A percentile compares a stretch with the other conserved stretches of the same genome.
Conservation (phyloP, 2,797 vertebrate genomes). For the Prionace glauca region DNA sequence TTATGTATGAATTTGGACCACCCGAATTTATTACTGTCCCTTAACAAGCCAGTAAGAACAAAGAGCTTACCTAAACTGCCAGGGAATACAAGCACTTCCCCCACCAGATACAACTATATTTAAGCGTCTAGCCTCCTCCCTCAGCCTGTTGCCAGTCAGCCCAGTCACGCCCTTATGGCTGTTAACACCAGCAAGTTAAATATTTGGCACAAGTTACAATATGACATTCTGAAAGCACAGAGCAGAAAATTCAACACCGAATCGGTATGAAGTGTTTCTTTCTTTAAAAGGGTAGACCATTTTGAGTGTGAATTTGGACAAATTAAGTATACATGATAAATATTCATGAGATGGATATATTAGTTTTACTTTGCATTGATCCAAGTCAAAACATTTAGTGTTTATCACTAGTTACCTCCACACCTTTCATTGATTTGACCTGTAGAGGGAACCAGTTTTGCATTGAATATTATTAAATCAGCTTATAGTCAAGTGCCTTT, state of each 20-base stretch:
- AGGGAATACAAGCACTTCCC: not conserved
- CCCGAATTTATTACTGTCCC: not conserved
- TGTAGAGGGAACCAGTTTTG: not conserved
- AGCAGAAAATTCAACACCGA: not conserved
- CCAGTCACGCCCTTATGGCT: slow-evolving; percentile 12
- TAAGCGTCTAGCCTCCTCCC: not conserved
- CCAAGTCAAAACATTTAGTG: not conserved
- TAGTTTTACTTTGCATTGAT: not conserved
- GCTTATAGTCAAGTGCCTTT: not conserved
- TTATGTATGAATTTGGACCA: slow-evolving; percentile 6
- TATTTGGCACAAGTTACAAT: not conserved
- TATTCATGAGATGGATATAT: not conserved
- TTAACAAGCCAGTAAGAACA: slow-evolving; percentile 20
- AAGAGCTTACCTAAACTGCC: slow-evolving; percentile 18
- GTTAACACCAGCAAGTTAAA: not conserved
- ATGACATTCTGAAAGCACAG: not conserved
- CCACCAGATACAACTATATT: slow-evolving; percentile 20
- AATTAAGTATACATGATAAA: not conserved
- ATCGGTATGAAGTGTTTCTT: not conserved
- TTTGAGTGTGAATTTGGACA: not conserved
- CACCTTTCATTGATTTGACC: not conserved
- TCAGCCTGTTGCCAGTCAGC: slow-evolving; percentile 16
- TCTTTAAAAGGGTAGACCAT: not conserved
- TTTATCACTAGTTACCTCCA: not conserved
- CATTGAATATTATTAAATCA: not conserved